Percentiles rank a stretch among this genome's conserved stretches.
Conservation (phyloP, 2,888 invertebrate genomes). For the Parelbella ahira region DNA sequence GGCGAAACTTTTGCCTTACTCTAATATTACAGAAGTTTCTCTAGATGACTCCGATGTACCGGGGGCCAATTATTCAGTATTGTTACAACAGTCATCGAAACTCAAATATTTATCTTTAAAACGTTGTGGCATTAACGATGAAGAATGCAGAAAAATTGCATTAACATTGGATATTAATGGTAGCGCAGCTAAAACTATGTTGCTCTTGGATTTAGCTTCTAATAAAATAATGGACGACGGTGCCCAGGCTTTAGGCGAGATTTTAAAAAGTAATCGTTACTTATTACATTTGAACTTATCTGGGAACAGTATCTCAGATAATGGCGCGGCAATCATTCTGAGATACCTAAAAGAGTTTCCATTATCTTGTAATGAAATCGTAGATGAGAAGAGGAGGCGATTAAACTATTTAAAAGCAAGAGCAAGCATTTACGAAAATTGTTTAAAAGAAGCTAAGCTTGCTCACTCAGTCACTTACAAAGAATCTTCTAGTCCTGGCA, state of each 20-base stretch:
- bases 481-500: not conserved
- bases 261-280: slow-evolving; percentile 45
- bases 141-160: slow-evolving; percentile 39
- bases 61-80: slow-evolving; percentile 42
- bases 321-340: slow-evolving; percentile 42
- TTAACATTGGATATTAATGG: slow-evolving; percentile 33
- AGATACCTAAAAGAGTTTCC: slow-evolving; percentile 41
- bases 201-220: slow-evolving; percentile 43
- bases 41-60: slow-evolving; percentile 44
- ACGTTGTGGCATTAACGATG: slow-evolving; percentile 45
- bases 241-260: slow-evolving; percentile 39
- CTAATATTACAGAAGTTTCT: slow-evolving; percentile 50
- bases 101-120: slow-evolving; percentile 48
- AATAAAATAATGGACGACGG: slow-evolving; percentile 48
- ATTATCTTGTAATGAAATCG: slow-evolving; percentile 38
- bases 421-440: slow-evolving; percentile 31
- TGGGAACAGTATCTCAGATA: slow-evolving; percentile 46
- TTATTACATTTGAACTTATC: slow-evolving; percentile 50
- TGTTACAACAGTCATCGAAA: slow-evolving; percentile 41
- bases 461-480: slow-evolving; percentile 8
- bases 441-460: slow-evolving; percentile 31
- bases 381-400: slow-evolving; percentile 30
- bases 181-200: slow-evolving; percentile 36
- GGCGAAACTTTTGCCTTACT: slow-evolving; percentile 42
- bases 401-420: slow-evolving; percentile 34